Conservation (phyloP, 2,797 vertebrate genomes). For the Cephalopachus bancanus region DNA sequence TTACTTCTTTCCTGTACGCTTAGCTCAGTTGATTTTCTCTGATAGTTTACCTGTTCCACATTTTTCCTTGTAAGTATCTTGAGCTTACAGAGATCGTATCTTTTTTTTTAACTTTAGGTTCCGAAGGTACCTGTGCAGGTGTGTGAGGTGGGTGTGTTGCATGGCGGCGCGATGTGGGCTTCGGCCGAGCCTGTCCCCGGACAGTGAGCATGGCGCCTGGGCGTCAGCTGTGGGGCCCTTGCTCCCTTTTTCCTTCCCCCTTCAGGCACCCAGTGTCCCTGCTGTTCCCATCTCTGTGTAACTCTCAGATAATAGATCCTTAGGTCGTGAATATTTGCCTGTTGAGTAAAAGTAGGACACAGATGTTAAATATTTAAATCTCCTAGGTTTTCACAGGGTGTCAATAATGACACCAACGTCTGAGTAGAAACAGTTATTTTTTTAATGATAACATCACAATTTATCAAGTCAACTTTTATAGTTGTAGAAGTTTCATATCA, state of each 20-base stretch:
- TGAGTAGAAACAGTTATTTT: slow-evolving; percentile 47
- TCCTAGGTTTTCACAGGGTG: background rate
- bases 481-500: slow-evolving; percentile 79
- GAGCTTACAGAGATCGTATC: slow-evolving; percentile 7
- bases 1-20: slow-evolving; percentile 9
- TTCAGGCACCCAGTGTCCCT: too few species aligned
- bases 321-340: background rate
- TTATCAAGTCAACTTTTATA: slow-evolving; percentile 20
- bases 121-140: too few species aligned
- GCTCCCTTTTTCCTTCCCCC: too few species aligned
- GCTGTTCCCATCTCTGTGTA: background rate
- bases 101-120: too few species aligned
- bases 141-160: too few species aligned
- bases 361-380: slow-evolving; percentile 52
- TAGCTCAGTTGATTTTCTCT: slow-evolving; percentile 53
- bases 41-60: background rate
- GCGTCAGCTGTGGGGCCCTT: too few species aligned
- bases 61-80: slow-evolving; percentile 21
- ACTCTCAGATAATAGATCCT: background rate
- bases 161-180: too few species aligned
- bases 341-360: slow-evolving; percentile 34
- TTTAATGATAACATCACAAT: background rate
- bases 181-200: too few species aligned
- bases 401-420: slow-evolving; percentile 35
- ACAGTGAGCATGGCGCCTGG: too few species aligned